A percentile compares a stretch with the other conserved stretches of the same genome.
These are phyloP conservation scores for Caenorhabditis becei DNA, from an alignment of 2,888 invertebrate genomes.

Conservation along the genomic window DNA sequence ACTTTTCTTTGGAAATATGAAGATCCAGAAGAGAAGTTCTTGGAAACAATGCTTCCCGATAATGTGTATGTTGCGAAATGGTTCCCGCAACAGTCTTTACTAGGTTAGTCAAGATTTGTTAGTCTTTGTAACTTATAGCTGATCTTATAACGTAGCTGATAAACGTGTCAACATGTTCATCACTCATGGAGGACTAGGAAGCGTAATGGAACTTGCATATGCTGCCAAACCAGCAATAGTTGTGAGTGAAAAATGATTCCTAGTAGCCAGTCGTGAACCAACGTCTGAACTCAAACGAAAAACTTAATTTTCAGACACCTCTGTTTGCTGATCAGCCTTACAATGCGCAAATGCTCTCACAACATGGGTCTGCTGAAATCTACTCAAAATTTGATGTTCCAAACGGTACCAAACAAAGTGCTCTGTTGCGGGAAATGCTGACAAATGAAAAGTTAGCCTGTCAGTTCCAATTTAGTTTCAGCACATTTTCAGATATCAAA, in stretches of 20 bases:
- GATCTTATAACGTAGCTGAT: too few relatives aligned
- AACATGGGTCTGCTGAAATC: slow-evolving; percentile 37
- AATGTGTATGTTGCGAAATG: slow-evolving; percentile 50
- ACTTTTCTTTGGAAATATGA: slow-evolving; percentile 63
- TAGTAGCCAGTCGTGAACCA: too few relatives aligned
- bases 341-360: slow-evolving; percentile 51
- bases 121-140: slow-evolving; percentile 23
- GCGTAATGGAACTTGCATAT: slow-evolving; percentile 50
- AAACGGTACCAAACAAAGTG: slow-evolving; percentile 39
- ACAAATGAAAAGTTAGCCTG: slow-evolving; percentile 5
- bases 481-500: slow-evolving; percentile 38
- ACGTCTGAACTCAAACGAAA: background rate
- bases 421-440: slow-evolving; percentile 31
- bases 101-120: slow-evolving; percentile 38
- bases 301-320: slow-evolving; percentile 20
- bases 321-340: slow-evolving; percentile 51
- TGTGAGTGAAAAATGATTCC: slow-evolving; percentile 14
- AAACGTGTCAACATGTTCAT: slow-evolving; percentile 46
- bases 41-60: slow-evolving; percentile 13
- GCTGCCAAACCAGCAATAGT: slow-evolving; percentile 55
- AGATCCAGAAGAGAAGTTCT: slow-evolving; percentile 14
- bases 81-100: slow-evolving; percentile 46
- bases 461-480: background rate
- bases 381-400: slow-evolving; percentile 48
- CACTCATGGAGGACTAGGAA: slow-evolving; percentile 56